These are phyloP conservation scores for Lasioglossum marginatum DNA, from an alignment of 2,888 invertebrate species.

Conservation along the genomic window DNA sequence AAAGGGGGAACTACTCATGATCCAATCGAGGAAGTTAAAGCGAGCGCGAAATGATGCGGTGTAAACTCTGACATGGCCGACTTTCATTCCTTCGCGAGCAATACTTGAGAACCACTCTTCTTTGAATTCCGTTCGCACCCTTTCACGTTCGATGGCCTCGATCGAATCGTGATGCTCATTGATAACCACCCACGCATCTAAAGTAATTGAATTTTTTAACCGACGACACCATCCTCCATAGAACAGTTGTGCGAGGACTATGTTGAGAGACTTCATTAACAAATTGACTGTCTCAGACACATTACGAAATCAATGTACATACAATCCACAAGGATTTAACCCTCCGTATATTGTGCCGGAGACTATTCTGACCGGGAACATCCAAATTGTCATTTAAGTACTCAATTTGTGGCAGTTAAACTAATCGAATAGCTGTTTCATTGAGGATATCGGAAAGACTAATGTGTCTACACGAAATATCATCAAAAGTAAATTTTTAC, in stretches of 20 bases:
- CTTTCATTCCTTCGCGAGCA: conserved; percentile 45
- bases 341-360: too few species aligned
- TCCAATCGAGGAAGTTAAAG: conserved; percentile 79
- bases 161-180: not conserved
- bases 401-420: too few species aligned
- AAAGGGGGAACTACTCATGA: conserved; percentile 70
- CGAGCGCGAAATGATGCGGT: conserved; percentile 79
- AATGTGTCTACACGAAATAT: too few species aligned
- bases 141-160: not conserved
- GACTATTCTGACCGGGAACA: too few species aligned
- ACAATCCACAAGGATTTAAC: too few species aligned
- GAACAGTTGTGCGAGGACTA: not conserved
- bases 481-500: too few species aligned
- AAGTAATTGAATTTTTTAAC: not conserved
- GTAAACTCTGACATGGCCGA: conserved; percentile 47
- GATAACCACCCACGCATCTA: not conserved
- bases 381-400: too few species aligned
- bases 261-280: not conserved
- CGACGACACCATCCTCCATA: not conserved
- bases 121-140: conserved; percentile 25
- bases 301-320: not conserved
- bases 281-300: not conserved
- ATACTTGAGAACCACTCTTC: conserved; percentile 15
- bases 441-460: too few species aligned
- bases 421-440: too few species aligned